These are phyloP conservation scores for Sporophila hypoxantha DNA, from an alignment of 2,113 vertebrate species.

Conservation along the genomic window DNA sequence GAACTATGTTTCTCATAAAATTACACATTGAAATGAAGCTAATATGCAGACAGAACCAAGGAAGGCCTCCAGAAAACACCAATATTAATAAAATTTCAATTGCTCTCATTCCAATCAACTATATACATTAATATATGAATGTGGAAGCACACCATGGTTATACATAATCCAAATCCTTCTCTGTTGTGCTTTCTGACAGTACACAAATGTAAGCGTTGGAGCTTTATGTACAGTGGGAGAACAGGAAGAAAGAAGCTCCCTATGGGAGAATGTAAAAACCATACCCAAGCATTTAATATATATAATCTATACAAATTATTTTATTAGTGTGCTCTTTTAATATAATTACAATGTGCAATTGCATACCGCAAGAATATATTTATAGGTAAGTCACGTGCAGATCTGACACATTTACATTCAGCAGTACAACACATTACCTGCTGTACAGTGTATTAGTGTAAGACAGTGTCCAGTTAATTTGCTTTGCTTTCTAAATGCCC, in stretches of 20 bases:
- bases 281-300: conserved; percentile 76
- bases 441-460: conserved; percentile 29
- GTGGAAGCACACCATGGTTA: conserved; percentile 36
- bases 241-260: conserved; percentile 66
- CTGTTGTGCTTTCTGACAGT: conserved; percentile 51
- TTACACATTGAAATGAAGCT: conserved; percentile 67
- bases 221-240: conserved; percentile 61
- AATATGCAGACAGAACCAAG: conserved; percentile 69
- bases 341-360: conserved; percentile 79
- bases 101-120: conserved; percentile 61
- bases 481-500: conserved; percentile 32
- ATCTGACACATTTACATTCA: conserved; percentile 60
- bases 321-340: conserved; percentile 82
- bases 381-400: conserved; percentile 65
- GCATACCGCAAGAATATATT: conserved; percentile 70
- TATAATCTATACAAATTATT: conserved; percentile 80
- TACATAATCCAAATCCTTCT: conserved; percentile 15
- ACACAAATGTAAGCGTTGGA: conserved; percentile 49
- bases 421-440: conserved; percentile 52
- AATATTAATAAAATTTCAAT: conserved; percentile 65
- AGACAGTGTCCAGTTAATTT: conserved; percentile 47
- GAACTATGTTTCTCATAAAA: conserved; percentile 55
- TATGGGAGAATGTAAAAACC: conserved; percentile 73
- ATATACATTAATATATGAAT: conserved; percentile 58
- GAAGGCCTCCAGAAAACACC: conserved; percentile 62